A percentile compares a stretch with the other conserved stretches of the same genome.
Evolutionary conservation across 2,113 vertebrate genomes (phyloP).

Genomic region (Delphinus delphis): DNA sequence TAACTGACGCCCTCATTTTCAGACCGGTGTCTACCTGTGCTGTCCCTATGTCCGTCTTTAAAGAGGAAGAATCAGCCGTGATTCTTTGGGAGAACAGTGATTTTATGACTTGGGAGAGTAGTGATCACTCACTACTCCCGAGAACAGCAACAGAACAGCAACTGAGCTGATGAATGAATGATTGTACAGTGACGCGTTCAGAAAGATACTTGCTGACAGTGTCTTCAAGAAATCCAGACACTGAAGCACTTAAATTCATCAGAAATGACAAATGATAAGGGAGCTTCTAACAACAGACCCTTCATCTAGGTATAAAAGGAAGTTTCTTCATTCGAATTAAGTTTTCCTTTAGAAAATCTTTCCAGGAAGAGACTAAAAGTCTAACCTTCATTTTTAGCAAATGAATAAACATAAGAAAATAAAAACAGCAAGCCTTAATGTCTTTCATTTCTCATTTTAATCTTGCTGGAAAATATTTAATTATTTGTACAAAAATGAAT

Average conservation of each 20-base stretch:
- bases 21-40: neutral
- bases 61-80: neutral
- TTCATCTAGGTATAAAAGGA: neutral
- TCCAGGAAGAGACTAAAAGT: neutral
- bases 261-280: neutral
- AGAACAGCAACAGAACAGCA: neutral
- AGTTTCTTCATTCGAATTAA: neutral
- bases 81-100: too few relatives aligned
- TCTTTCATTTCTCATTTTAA: conserved; percentile 21
- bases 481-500: neutral
- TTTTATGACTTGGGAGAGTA: too few relatives aligned
- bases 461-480: neutral
- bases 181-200: neutral
- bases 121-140: neutral
- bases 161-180: neutral
- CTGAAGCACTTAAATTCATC: neutral
- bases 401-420: conserved; percentile 5
- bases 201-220: neutral
- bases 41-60: neutral
- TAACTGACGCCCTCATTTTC: neutral
- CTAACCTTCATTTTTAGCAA: neutral
- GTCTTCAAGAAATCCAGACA: neutral
- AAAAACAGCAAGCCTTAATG: neutral
- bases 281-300: neutral
- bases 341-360: neutral